Evolutionary conservation across 2,888 invertebrate genomes (phyloP), one percentile per base, ranked within the genome.

Genomic region (Netelia fuscicornis): DNA sequence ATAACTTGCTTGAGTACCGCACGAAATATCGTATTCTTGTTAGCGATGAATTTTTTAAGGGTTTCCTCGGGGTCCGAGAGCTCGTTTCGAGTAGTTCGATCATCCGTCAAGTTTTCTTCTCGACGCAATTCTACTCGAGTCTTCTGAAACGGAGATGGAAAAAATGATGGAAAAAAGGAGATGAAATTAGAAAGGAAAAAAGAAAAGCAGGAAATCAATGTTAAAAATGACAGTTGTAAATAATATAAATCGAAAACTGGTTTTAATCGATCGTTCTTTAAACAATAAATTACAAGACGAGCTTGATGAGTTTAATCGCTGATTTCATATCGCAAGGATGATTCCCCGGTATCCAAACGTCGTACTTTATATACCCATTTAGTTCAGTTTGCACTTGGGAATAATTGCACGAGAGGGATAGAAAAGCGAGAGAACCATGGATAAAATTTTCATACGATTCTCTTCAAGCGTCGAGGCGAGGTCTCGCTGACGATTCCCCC

Each of bases 371-470:
- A 37, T 37, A 82, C 76, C 65, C 82, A 82, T 82, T 85, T 85
- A 82, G 58, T 52, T 64, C 25, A 70, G 58, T 71, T 58, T 71
- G 79, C 71, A 82, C 82, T 75, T 65, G 78, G 52, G 71, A 82
- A 82, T 72, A 75, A 71, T 20, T 60, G 37, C 60, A 79, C 25
- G 48, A 30, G 13, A n/a, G 30, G 3, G 30, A 48, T 44, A 44
- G 72, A 67, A 72, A 62, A 70, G n/a, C 13, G 70, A 37, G 65
- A 52, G 56, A 44, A 75, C 74, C 60, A 62, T 62, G 85, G 77
- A 68, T 75, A 52, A 85, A 78, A 85, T 85, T 85, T 85, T 82
- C 82, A 75, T 76, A 67, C 60, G 79, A 82, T 75, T 65, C 65
- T 62, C n/a, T 20, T 64, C 52, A n/a, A 52, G 74, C 48, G 23